These are phyloP conservation scores for Hafferia zeledoni DNA, from an alignment of 2,797 vertebrate genomes.

Conservation along the genomic window DNA sequence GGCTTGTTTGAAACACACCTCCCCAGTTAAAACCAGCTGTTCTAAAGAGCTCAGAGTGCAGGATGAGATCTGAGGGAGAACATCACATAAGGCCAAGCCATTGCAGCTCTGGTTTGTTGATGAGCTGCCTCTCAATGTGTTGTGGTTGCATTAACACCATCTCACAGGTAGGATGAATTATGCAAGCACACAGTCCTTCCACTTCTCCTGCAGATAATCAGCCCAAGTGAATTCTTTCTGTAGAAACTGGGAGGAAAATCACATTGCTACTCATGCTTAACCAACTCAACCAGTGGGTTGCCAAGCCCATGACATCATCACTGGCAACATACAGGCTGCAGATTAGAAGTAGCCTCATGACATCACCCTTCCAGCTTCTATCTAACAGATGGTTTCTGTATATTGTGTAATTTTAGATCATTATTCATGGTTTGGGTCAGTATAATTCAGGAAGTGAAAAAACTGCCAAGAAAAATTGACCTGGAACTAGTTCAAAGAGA, in stretches of 20 bases:
- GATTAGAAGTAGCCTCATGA: conserved; percentile 81
- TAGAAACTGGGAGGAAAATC: not conserved
- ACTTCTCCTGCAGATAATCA: not conserved
- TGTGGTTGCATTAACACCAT: not conserved
- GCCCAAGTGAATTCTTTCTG: not conserved
- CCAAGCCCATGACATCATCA: conserved; percentile 80
- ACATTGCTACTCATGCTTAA: conserved; percentile 45
- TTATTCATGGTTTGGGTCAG: conserved; percentile 80
- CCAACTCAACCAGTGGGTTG: conserved; percentile 38
- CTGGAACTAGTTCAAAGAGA: conserved; percentile 78
- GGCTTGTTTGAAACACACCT: not conserved
- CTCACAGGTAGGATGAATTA: not conserved
- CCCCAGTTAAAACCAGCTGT: not conserved
- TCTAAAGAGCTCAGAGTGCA: not conserved
- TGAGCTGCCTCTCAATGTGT: not conserved
- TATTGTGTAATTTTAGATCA: conserved; percentile 81
- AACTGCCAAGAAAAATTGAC: conserved; percentile 80
- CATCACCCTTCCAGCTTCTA: conserved; percentile 77
- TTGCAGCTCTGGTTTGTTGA: not conserved
- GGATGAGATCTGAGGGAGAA: not conserved
- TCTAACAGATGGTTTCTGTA: conserved; percentile 85
- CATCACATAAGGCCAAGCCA: rapidly evolving
- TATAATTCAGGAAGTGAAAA: conserved; percentile 78
- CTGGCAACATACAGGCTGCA: conserved; percentile 74
- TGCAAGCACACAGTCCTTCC: not conserved